These are phyloP conservation scores for Martes martes DNA, from an alignment of 2,113 vertebrate genomes.

Conservation along the genomic window DNA sequence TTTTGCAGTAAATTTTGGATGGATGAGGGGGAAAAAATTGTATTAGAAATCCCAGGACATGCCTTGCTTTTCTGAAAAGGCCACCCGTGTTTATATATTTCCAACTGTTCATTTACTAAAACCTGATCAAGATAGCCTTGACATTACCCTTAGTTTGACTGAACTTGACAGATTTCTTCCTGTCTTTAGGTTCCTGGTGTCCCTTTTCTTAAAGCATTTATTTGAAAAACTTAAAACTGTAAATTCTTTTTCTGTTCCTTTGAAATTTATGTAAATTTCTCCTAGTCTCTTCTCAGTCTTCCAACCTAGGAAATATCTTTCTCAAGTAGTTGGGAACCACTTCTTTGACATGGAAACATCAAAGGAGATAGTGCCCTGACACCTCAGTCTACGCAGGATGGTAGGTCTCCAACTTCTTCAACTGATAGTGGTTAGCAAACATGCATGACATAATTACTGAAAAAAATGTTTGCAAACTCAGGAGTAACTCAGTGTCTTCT, in stretches of 20 bases:
- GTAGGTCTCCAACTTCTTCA: background rate
- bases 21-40: background rate
- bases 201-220: background rate
- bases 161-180: background rate
- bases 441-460: background rate
- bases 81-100: background rate
- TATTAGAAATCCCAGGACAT: background rate
- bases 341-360: background rate
- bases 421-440: background rate
- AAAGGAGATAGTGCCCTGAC: background rate
- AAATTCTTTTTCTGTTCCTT: background rate
- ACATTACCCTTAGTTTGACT: background rate
- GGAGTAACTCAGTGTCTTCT: background rate
- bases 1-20: background rate
- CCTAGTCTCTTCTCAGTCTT: background rate
- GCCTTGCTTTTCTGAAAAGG: background rate
- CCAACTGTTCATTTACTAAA: background rate
- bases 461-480: conserved; percentile 7
- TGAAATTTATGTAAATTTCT: background rate
- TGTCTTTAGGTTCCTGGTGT: background rate
- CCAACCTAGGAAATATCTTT: background rate
- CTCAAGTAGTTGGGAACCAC: background rate
- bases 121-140: background rate
- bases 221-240: background rate
- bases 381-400: background rate